phyloP scores from a whole-genome alignment of 2,113 vertebrate genomes.

The Tenrec ecaudatus region DNA sequence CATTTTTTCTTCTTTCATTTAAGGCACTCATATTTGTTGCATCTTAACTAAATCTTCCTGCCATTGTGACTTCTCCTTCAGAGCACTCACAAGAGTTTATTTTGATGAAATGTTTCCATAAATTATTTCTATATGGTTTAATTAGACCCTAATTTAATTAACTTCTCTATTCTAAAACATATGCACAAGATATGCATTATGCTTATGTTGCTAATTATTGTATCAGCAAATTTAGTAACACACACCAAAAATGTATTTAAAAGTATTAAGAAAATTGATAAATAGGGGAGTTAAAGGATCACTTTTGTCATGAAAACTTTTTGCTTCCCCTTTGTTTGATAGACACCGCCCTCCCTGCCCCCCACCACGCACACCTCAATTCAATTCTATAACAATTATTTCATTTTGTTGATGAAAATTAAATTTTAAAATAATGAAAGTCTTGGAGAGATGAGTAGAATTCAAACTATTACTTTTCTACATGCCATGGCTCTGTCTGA shows the following conservation, averaged over 20 bases:
- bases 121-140: neutral
- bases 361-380: too few species aligned
- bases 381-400: neutral
- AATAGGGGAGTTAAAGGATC: neutral
- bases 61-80: neutral
- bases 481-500: neutral
- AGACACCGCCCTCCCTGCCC: too few species aligned
- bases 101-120: neutral
- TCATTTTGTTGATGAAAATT: neutral
- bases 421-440: conserved; percentile 10
- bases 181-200: neutral
- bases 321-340: neutral
- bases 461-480: neutral
- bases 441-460: neutral
- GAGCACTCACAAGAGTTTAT: neutral
- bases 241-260: neutral
- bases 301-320: neutral
- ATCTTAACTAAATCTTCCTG: neutral
- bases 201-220: neutral
- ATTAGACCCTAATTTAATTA: neutral
- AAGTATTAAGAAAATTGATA: neutral
- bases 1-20: neutral
- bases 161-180: neutral
- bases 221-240: neutral
- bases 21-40: neutral